phyloP scores from a whole-genome alignment of 2,113 vertebrate genomes.

The Ailurus styani region DNA sequence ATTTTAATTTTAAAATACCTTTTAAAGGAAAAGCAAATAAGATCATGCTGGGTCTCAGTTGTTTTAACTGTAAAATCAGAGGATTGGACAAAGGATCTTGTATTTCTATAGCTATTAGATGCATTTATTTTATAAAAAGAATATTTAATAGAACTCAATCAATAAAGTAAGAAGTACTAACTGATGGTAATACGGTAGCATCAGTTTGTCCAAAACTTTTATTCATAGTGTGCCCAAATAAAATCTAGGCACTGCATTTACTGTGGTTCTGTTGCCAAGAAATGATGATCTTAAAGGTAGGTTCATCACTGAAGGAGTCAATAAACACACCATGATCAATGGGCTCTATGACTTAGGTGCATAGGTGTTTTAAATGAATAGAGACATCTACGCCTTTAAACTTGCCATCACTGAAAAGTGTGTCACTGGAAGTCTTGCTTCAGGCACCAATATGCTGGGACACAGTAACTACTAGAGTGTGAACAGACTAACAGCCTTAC shows the following conservation, averaged over 20 bases:
- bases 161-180: neutral
- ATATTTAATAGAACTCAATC: neutral
- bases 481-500: constrained; percentile 59
- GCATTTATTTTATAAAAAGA: constrained; percentile 1
- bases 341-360: neutral
- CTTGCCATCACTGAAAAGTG: neutral
- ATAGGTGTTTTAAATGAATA: neutral
- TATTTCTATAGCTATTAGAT: neutral
- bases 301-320: neutral
- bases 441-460: neutral
- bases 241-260: neutral
- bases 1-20: neutral
- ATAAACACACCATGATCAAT: neutral
- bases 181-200: neutral
- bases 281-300: neutral
- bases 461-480: neutral
- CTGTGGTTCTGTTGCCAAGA: neutral
- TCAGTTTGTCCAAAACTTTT: neutral
- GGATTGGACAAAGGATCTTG: neutral
- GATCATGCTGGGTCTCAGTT: neutral
- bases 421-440: neutral
- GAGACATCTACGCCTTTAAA: neutral
- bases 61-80: neutral
- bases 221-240: neutral
- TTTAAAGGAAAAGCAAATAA: constrained; percentile 26